Evolutionary conservation across 2,888 invertebrate genomes (phyloP), one percentile per base, ranked within the genome.

Genomic region (Agrochola lychnidis): DNA sequence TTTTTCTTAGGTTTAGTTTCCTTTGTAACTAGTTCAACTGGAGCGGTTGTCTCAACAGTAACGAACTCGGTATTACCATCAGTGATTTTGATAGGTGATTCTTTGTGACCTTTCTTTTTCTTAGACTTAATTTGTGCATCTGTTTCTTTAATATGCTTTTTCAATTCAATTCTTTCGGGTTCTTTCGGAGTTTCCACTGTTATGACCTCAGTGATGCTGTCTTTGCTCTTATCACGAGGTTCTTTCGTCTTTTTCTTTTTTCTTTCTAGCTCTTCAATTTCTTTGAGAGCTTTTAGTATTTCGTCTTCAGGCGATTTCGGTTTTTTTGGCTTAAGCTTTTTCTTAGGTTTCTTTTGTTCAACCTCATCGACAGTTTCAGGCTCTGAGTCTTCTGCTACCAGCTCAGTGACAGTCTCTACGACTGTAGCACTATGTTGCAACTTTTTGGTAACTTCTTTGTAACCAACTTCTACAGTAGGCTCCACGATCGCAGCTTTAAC

Each of bases 201-300:
- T 16, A 74, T 64, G 5, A 78, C 42, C 36, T 88, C 87, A 72
- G 82, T 53, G 10, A 74, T 62, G 64, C 75, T 84, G 40, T 93
- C 93, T 84, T 90, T 92, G 78, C 87, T 91, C 61, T 90, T 92
- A 61, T 95, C 94, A 56, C 86, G 84, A 53, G 74, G 40, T 59
- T 93, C 93, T 87, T 93, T 95, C 0, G 69, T 76, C 87, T 93
- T 95, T 88, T 94, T 96, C 90, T 95, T 96, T 86, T 79, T 81
- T 78, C 92, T 94, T 66, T 94, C 92, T 53, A 91, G 90, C 70
- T 93, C 94, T 83, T 95, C 96, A 69, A 96, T 96, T 90, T 96
- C 96, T 91, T 95, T 96, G 0, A 96, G 90, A 63, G 96, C 96
- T 86, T 92, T 94, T 82, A 93, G 94, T 81, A 96, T 96, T 85